phyloP scores from a whole-genome alignment of 92 coral and sea anemone species.

The Porites divaricata region DNA sequence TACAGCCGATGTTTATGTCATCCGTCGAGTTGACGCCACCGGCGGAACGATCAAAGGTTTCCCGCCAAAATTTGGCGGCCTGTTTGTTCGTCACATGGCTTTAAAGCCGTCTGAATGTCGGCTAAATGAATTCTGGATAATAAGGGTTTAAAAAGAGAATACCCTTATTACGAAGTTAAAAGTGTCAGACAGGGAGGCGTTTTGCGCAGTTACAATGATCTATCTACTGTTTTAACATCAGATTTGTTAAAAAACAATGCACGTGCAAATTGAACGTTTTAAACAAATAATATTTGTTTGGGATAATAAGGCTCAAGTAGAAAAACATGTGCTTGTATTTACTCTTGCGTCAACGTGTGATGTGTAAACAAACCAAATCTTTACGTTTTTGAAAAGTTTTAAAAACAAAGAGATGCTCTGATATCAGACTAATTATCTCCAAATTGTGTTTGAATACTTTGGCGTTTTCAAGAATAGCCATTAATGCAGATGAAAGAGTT shows the following conservation, averaged over 20 bases:
- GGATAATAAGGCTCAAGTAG: slow-evolving; percentile 9
- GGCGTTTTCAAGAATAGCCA: too few species aligned
- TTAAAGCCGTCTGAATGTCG: slow-evolving; percentile 38
- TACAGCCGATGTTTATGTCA: not conserved
- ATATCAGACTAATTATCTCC: not conserved
- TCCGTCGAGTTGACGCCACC: slow-evolving; percentile 28
- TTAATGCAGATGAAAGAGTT: too few species aligned
- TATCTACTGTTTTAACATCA: not conserved
- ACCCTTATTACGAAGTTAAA: slow-evolving; percentile 22
- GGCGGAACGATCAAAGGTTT: slow-evolving; percentile 36
- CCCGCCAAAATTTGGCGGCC: slow-evolving; percentile 18
- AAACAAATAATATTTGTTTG: slow-evolving; percentile 42
- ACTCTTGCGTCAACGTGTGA: not conserved
- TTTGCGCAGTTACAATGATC: not conserved
- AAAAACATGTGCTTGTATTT: slow-evolving; percentile 6
- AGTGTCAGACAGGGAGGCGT: slow-evolving; percentile 14
- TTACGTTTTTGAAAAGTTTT: not conserved
- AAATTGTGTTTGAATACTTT: not conserved
- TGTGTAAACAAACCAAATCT: not conserved
- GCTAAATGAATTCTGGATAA: slow-evolving; percentile 15
- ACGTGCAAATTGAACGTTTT: slow-evolving; percentile 5
- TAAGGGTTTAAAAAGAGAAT: slow-evolving; percentile 8
- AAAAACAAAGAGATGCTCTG: not conserved
- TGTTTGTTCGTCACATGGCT: not conserved
- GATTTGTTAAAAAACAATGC: not conserved